phyloP scores from a whole-genome alignment of 1,140 invertebrate species.

The Temnothorax longispinosus region DNA sequence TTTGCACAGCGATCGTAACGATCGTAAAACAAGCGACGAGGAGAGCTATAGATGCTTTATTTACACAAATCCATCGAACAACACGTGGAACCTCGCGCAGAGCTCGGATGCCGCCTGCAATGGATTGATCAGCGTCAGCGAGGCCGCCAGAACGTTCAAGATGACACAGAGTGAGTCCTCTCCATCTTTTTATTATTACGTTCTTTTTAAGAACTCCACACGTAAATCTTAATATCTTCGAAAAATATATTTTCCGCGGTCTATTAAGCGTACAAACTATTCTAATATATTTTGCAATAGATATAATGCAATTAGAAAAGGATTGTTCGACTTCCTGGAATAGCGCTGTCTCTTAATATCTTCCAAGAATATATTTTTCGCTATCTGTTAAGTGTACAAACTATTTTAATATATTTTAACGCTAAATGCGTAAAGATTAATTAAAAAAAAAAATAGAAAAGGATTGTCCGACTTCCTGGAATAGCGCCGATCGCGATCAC shows the following conservation, averaged over 20 bases:
- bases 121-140: conserved; percentile 88
- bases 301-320: neutral
- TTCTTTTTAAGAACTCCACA: too few species aligned
- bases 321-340: neutral
- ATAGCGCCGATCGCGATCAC: neutral
- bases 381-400: neutral
- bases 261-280: neutral
- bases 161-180: conserved; percentile 87
- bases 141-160: conserved; percentile 89
- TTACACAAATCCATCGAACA: conserved; percentile 85
- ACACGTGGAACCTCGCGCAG: conserved; percentile 88
- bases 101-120: conserved; percentile 94
- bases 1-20: conserved; percentile 86
- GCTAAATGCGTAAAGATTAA: neutral
- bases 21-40: conserved; percentile 86
- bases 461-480: neutral
- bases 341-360: neutral
- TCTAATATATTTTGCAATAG: neutral
- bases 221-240: too few species aligned
- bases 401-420: neutral
- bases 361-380: neutral
- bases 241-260: neutral
- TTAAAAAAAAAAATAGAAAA: neutral
- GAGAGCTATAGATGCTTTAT: conserved; percentile 90
- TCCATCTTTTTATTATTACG: neutral